Base-by-base conservation (phyloP, 1,140 invertebrate species). In the Hormaphis cornu region DNA sequence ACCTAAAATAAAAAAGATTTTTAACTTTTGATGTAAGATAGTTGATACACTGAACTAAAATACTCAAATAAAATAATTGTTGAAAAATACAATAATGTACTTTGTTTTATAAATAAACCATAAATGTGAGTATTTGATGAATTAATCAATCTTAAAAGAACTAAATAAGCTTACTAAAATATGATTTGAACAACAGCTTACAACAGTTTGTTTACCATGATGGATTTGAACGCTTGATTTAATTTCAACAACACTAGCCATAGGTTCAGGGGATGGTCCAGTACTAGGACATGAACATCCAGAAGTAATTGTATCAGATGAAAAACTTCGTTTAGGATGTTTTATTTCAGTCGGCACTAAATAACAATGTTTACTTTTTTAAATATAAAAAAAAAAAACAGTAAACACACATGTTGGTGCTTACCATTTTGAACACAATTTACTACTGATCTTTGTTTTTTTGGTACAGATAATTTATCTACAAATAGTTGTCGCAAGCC, bases 1-100 rank as follows among this genome's bases (percentile, higher is more conserved):
- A 87, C 78, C 82, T 84, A 72, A 71, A 80, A 79, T 16, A 70
- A 10, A 71, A 66, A 37, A 72, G 46, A 24, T 37, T 8, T 14
- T 44, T 18, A 42, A 69, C n/a, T n/a, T n/a, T n/a, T n/a, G n/a
- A 6, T 52, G 28, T 56, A 52, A 24, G 44, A 14, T 66, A 72
- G 7, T 58, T 24, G 72, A 69, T n/a, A 30, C n/a, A n/a, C n/a
- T n/a, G n/a, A n/a, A 71, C 6, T 44, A 44, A 4, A 7, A 44
- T 18, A 44, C 14, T 44, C 3, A 7, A 4, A 44, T 16, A 7
- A 44, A 44, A 7, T 14, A 44, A 16, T 8, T 33, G 30, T 4
- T 33, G 4, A 33, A 33, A 33, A 33, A 33, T 6, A 33, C 30
- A 6, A 33, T 33, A 6, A n/a, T n/a, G n/a, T n/a, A n/a, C n/a